Conservation (phyloP, 2,113 vertebrate species). For the Strix aluco region DNA sequence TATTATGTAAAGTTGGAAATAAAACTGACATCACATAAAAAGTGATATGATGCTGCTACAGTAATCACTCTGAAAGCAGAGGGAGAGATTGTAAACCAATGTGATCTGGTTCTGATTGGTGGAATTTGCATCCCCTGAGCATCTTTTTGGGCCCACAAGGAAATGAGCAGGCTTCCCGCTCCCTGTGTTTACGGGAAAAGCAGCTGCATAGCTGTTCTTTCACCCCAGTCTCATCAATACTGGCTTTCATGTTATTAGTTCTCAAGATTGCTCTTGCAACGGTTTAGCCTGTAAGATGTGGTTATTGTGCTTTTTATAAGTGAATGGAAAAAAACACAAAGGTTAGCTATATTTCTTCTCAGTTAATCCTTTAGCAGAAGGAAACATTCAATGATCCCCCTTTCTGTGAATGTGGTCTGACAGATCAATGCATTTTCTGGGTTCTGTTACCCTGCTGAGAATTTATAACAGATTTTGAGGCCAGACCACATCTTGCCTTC, state of each 20-base stretch:
- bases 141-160: not conserved
- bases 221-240: not conserved
- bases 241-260: not conserved
- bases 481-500: not conserved
- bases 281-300: slow-evolving; percentile 8
- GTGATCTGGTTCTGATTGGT: not conserved
- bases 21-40: not conserved
- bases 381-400: not conserved
- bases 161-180: not conserved
- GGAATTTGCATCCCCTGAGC: not conserved
- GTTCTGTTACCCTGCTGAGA: not conserved
- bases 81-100: not conserved
- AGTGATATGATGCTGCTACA: not conserved
- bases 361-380: slow-evolving; percentile 11
- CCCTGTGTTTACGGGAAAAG: not conserved
- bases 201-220: not conserved
- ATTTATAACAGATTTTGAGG: not conserved
- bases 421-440: slow-evolving; percentile 18
- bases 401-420: not conserved
- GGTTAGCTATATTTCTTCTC: not conserved
- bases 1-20: not conserved
- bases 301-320: not conserved
- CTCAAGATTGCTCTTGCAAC: not conserved
- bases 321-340: not conserved
- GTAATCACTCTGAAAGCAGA: not conserved